These are phyloP conservation scores for Sebastes jordani DNA, from an alignment of 2,797 vertebrate species.

Conservation along the genomic window DNA sequence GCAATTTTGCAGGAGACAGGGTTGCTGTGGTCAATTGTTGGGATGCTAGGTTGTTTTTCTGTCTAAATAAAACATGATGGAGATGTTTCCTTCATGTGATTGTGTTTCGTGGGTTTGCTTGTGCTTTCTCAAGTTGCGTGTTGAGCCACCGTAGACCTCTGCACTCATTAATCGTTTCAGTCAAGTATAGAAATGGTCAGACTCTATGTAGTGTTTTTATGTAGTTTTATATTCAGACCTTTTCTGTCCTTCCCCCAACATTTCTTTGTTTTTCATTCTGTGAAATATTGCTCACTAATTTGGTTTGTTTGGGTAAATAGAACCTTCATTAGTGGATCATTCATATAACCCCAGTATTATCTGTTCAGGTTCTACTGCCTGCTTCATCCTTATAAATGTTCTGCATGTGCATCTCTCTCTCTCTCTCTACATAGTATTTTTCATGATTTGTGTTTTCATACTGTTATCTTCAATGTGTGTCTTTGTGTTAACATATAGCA, in stretches of 20 bases:
- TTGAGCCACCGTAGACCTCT: not conserved
- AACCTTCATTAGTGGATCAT: not conserved
- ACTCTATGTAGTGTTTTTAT: fast-evolving
- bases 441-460: not conserved
- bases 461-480: not conserved
- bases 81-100: not conserved
- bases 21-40: not conserved
- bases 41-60: not conserved
- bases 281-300: not conserved
- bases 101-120: not conserved
- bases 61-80: not conserved
- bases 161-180: not conserved
- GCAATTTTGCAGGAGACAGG: not conserved
- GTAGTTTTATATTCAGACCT: too few relatives aligned
- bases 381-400: not conserved
- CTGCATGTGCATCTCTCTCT: not conserved
- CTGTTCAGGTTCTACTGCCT: not conserved
- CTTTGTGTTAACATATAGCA: not conserved
- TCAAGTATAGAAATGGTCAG: not conserved
- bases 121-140: not conserved
- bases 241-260: not conserved
- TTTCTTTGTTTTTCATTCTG: not conserved
- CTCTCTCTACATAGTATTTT: not conserved
- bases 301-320: not conserved
- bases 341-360: not conserved